Conservation (phyloP, 2,888 invertebrate species). For the Caenorhabditis uteleia region DNA sequence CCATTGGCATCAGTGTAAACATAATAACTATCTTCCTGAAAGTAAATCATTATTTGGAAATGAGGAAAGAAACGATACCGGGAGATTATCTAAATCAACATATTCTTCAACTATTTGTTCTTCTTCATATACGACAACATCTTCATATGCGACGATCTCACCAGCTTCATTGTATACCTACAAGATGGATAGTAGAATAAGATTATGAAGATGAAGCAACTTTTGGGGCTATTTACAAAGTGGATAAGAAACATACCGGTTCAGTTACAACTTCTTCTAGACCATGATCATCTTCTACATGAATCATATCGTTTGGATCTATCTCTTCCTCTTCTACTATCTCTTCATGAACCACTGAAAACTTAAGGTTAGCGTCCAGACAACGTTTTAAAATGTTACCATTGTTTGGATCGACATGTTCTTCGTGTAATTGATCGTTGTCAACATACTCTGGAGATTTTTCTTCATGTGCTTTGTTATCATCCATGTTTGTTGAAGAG, state of each 20-base stretch:
- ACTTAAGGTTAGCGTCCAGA: no score
- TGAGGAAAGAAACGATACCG: no score
- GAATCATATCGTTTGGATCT: no score
- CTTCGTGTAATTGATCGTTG: no score
- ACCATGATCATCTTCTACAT: background rate
- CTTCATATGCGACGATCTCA: conserved; percentile 4
- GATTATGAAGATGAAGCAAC: background rate
- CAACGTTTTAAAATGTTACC: no score
- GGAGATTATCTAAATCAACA: background rate
- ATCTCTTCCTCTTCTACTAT: no score
- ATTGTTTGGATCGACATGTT: no score
- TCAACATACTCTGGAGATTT: no score
- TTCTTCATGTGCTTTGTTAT: no score
- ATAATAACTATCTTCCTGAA: conserved; percentile 1
- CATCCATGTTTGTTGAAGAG: no score
- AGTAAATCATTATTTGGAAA: background rate
- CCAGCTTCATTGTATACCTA: conserved; percentile 5
- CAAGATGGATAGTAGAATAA: background rate
- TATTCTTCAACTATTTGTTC: conserved; percentile 7
- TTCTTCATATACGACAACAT: background rate
- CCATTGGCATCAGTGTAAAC: conserved; percentile 6
- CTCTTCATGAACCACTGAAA: no score
- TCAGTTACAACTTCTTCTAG: conserved; percentile 4
- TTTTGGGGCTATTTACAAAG: background rate
- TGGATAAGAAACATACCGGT: background rate